These are phyloP conservation scores for Odontocolon sp. DNA, from an alignment of 2,888 invertebrate genomes.

Conservation along the genomic window DNA sequence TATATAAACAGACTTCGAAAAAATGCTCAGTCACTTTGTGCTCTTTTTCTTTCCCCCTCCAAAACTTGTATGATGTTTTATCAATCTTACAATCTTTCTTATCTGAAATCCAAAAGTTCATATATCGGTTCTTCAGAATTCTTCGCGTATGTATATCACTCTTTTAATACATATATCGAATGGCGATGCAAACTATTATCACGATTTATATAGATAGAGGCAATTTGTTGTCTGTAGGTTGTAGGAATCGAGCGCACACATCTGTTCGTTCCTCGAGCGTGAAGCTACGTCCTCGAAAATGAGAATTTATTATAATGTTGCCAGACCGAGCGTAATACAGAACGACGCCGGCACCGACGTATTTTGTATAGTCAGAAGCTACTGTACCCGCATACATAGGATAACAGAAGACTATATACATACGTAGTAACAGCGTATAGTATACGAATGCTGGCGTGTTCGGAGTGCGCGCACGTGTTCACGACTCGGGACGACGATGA, in stretches of 20 bases:
- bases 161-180: neutral
- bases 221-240: neutral
- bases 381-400: conserved; percentile 35
- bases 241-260: conserved; percentile 20
- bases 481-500: conserved; percentile 17
- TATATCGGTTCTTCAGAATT: too few species aligned
- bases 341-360: conserved; percentile 6
- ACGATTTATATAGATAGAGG: neutral
- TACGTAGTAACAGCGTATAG: conserved; percentile 3
- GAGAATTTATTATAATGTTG: conserved; percentile 64
- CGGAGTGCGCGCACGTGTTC: conserved; percentile 58
- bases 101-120: neutral
- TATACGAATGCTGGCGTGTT: neutral
- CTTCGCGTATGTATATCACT: too few species aligned
- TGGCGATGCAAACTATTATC: neutral
- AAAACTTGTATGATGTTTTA: too few species aligned
- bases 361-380: neutral
- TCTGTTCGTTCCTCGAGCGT: conserved; percentile 48
- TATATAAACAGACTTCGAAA: too few species aligned
- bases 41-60: too few species aligned
- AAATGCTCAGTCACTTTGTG: too few species aligned
- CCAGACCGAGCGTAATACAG: conserved; percentile 52
- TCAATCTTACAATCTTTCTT: too few species aligned
- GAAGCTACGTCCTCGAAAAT: conserved; percentile 58
- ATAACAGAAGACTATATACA: neutral